Percentiles rank a stretch among this genome's conserved stretches.
These are phyloP conservation scores for Pseudomyrmex gracilis DNA, from an alignment of 1,140 invertebrate species.

Conservation along the genomic window DNA sequence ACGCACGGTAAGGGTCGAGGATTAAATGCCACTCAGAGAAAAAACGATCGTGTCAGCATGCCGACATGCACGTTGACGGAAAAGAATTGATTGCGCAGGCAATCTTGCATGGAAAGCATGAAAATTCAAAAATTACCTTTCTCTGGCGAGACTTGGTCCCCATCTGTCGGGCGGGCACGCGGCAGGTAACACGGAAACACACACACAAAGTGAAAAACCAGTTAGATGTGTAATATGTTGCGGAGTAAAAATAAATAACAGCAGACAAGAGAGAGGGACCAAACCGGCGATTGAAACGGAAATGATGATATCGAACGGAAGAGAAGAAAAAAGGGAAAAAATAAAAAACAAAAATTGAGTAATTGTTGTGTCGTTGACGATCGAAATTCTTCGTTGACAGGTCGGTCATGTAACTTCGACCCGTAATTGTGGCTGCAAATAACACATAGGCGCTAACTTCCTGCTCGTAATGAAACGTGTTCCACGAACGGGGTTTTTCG, in stretches of 20 bases:
- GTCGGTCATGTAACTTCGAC: slow-evolving; percentile 21
- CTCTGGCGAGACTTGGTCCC: slow-evolving; percentile 86
- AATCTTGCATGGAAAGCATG: slow-evolving; percentile 12
- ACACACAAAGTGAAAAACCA: slow-evolving; percentile 77
- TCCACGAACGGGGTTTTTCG: slow-evolving; percentile 38
- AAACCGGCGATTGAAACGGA: not conserved
- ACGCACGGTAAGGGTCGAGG: slow-evolving; percentile 21
- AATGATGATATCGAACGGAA: not conserved
- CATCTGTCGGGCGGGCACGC: slow-evolving; percentile 81
- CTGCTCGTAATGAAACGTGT: slow-evolving; percentile 35
- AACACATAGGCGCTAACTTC: slow-evolving; percentile 25
- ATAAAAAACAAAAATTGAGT: not conserved
- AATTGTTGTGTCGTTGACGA: not conserved
- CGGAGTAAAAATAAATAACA: not conserved
- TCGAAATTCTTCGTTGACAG: slow-evolving; percentile 14
- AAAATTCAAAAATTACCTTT: slow-evolving; percentile 83
- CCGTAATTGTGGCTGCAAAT: slow-evolving; percentile 27
- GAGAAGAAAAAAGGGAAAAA: not conserved
- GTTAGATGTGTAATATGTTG: slow-evolving; percentile 71
- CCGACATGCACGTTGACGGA: slow-evolving; percentile 55
- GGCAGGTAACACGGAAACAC: slow-evolving; percentile 75
- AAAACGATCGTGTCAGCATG: slow-evolving; percentile 57
- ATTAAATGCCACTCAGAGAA: slow-evolving; percentile 34
- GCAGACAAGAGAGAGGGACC: no score
- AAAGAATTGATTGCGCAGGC: slow-evolving; percentile 25